phyloP scores from a whole-genome alignment of 1,140 invertebrate genomes.

The Ceratoteleas bidentatus region DNA sequence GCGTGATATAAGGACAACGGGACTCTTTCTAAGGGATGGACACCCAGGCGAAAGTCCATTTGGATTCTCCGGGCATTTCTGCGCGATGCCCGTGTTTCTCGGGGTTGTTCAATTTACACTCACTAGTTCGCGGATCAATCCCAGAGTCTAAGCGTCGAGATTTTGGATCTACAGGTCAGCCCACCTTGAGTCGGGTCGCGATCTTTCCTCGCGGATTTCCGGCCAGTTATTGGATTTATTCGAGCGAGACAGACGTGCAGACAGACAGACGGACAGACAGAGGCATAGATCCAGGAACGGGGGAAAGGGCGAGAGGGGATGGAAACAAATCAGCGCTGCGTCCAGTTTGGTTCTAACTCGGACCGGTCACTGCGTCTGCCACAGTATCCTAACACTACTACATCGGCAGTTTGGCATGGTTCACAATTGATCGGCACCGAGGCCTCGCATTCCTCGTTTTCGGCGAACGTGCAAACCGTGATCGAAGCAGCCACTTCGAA shows the following conservation, averaged over 20 bases:
- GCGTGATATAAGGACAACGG: slow-evolving; percentile 19
- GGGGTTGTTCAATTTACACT: neutral
- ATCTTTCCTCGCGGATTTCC: too few species aligned
- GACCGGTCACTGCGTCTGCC: slow-evolving; percentile 5
- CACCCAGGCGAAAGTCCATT: slow-evolving; percentile 3
- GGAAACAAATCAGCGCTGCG: neutral
- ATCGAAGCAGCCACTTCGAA: slow-evolving; percentile 72
- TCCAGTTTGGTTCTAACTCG: neutral
- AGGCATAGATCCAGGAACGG: too few species aligned
- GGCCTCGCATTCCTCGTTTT: slow-evolving; percentile 45
- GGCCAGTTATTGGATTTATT: too few species aligned
- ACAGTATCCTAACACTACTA: slow-evolving; percentile 42
- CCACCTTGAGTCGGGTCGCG: too few species aligned
- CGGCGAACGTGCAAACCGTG: slow-evolving; percentile 48
- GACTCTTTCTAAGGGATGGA: slow-evolving; percentile 12
- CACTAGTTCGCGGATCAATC: neutral
- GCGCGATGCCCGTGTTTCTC: slow-evolving; percentile 7
- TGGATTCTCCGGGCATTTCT: slow-evolving; percentile 14
- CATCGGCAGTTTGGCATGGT: slow-evolving; percentile 40
- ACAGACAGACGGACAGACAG: too few species aligned
- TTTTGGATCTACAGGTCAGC: too few species aligned
- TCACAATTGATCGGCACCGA: slow-evolving; percentile 24
- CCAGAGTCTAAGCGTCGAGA: too few species aligned
- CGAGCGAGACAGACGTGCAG: too few species aligned
- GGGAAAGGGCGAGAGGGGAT: too few species aligned